phyloP scores from a whole-genome alignment of 2,888 invertebrate genomes.

The Actias luna region DNA sequence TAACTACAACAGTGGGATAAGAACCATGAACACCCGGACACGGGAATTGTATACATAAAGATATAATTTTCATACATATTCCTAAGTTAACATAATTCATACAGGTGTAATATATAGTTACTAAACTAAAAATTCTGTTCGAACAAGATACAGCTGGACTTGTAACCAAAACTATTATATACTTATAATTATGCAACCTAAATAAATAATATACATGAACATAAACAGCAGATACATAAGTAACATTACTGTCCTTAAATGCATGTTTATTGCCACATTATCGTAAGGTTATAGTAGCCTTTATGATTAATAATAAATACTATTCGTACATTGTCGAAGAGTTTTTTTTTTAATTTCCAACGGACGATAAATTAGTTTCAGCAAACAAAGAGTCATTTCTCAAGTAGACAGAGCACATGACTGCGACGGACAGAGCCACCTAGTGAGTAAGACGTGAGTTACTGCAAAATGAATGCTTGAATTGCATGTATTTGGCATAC shows the following conservation, averaged over 20 bases:
- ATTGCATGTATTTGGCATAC: constrained; percentile 11
- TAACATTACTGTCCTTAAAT: background rate
- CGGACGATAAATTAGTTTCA: constrained; percentile 2
- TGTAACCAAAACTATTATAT: background rate
- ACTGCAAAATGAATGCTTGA: constrained; percentile 9
- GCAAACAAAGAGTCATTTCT: constrained; percentile 10
- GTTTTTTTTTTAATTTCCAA: background rate
- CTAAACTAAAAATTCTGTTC: too few relatives aligned
- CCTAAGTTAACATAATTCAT: too few relatives aligned
- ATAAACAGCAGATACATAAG: background rate
- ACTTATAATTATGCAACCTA: background rate
- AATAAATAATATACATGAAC: background rate
- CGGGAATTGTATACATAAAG: too few relatives aligned
- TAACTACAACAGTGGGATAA: too few relatives aligned
- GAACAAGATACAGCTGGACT: background rate
- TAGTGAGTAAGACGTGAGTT: constrained; percentile 7
- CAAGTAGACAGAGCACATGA: constrained; percentile 9
- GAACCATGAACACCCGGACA: too few relatives aligned
- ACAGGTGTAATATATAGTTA: too few relatives aligned
- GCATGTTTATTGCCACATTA: background rate
- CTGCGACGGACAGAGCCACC: constrained; percentile 6
- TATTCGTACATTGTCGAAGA: background rate
- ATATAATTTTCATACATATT: too few relatives aligned
- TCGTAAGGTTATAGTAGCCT: background rate
- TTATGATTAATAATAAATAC: background rate